Conservation (phyloP, 1,140 invertebrate species). For the Trichonephila inaurata region DNA sequence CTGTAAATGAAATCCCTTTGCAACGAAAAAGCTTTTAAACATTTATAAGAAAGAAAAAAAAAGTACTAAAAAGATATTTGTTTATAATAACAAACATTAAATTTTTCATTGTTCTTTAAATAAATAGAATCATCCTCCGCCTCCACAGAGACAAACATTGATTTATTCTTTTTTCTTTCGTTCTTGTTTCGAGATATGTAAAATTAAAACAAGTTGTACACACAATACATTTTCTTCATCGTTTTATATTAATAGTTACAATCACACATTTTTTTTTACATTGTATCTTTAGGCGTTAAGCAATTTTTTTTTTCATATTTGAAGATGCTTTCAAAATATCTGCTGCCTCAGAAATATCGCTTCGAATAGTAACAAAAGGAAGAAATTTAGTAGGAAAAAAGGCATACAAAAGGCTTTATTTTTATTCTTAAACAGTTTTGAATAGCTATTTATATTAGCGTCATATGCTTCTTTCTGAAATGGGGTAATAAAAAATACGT, state of each 20-base stretch:
- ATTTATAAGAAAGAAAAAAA: background rate
- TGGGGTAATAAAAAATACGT: background rate
- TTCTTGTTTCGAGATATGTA: background rate
- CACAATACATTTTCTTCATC: background rate
- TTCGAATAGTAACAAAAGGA: background rate
- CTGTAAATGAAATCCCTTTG: background rate
- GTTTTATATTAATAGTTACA: background rate
- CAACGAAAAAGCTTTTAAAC: background rate
- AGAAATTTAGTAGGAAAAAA: background rate
- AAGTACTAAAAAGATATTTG: background rate
- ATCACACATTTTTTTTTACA: background rate
- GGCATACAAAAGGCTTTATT: background rate
- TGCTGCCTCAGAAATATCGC: background rate
- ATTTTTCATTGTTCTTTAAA: background rate
- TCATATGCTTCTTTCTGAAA: constrained; percentile 17
- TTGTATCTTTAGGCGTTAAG: too few relatives aligned
- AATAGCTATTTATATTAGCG: constrained; percentile 28
- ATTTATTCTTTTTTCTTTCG: too few relatives aligned
- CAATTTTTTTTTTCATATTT: background rate
- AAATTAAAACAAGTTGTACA: background rate
- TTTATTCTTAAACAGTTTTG: constrained; percentile 21
- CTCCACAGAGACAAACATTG: background rate
- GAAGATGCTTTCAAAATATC: background rate
- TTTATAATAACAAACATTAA: background rate
- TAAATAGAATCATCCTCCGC: background rate